phyloP scores from a whole-genome alignment of 2,888 invertebrate genomes.

The Lordiphosa fenestrarum region DNA sequence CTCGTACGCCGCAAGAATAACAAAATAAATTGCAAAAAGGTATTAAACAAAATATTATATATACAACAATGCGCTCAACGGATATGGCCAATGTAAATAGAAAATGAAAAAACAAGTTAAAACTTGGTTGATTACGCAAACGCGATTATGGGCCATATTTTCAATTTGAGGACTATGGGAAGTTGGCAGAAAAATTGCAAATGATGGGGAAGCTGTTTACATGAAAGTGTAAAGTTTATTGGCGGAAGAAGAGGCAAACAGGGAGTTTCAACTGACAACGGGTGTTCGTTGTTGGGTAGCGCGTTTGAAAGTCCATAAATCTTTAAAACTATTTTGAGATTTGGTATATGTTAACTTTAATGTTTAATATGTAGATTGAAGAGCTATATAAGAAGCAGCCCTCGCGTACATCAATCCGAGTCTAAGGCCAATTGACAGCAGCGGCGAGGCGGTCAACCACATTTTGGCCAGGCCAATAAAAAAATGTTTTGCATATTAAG shows the following conservation, averaged over 20 bases:
- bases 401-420: no score
- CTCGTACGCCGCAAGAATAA: constrained; percentile 60
- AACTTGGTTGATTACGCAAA: constrained; percentile 70
- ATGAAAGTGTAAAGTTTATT: constrained; percentile 20
- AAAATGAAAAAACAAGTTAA: constrained; percentile 25
- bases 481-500: constrained; percentile 61
- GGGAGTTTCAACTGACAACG: constrained; percentile 7
- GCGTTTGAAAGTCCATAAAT: constrained; percentile 4
- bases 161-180: constrained; percentile 32
- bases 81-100: constrained; percentile 47
- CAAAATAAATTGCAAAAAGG: constrained; percentile 54
- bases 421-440: constrained; percentile 40
- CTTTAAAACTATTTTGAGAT: background rate
- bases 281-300: background rate
- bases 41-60: constrained; percentile 60
- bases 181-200: constrained; percentile 22
- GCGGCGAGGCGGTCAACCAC: constrained; percentile 56
- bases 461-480: constrained; percentile 51
- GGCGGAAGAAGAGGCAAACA: constrained; percentile 22
- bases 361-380: constrained; percentile 15
- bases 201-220: constrained; percentile 3
- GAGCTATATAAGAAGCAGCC: no score
- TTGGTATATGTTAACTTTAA: constrained; percentile 31
- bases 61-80: constrained; percentile 36
- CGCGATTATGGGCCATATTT: constrained; percentile 37